Conservation (phyloP, 2,113 vertebrate genomes). For the Dryoscopus gambensis region DNA sequence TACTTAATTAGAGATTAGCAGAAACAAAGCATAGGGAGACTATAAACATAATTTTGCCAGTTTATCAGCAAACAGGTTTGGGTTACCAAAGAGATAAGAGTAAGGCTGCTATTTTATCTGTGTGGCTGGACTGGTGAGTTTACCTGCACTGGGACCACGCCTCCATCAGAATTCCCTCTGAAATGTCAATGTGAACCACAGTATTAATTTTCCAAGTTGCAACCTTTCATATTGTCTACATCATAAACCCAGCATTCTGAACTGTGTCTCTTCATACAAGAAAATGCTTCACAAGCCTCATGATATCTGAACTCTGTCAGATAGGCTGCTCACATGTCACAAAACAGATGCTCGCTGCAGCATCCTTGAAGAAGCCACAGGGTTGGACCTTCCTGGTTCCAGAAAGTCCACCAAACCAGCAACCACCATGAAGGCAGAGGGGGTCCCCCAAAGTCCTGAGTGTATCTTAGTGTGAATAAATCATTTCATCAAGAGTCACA, state of each 20-base stretch:
- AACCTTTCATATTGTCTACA: conserved; percentile 18
- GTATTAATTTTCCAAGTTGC: conserved; percentile 42
- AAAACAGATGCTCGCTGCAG: not conserved
- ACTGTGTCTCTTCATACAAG: not conserved
- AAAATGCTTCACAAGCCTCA: not conserved
- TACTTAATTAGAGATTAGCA: conserved; percentile 17
- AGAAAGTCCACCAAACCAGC: not conserved
- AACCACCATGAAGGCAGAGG: not conserved
- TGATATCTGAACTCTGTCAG: not conserved
- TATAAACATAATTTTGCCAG: not conserved
- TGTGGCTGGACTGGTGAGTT: accelerated
- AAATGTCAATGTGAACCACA: conserved; percentile 28
- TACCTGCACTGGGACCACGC: not conserved
- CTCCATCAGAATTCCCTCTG: conserved; percentile 20
- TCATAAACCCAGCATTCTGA: not conserved
- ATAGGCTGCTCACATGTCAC: not conserved
- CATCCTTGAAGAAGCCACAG: not conserved
- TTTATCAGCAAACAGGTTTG: not conserved
- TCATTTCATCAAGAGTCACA: not conserved
- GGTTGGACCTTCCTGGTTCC: not conserved
- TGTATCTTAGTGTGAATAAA: not conserved
- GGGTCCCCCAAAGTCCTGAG: not conserved
- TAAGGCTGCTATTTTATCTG: not conserved
- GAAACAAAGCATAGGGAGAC: not conserved
- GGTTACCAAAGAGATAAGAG: not conserved